These are phyloP conservation scores for Euthynnus affinis DNA, from an alignment of 2,797 vertebrate genomes.

Conservation along the genomic window DNA sequence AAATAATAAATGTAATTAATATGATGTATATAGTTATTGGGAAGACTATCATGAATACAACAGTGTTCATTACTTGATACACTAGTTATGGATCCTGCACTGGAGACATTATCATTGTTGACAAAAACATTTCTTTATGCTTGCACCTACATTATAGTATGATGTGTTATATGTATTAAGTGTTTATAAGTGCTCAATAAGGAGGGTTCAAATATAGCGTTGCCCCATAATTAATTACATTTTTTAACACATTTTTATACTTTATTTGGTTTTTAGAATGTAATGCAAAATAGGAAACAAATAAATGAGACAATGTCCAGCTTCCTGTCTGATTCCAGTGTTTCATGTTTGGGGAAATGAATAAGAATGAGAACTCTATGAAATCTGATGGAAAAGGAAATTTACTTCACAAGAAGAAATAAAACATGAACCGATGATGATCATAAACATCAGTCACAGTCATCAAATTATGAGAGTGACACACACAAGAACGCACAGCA, in stretches of 20 bases:
- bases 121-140: too few species aligned
- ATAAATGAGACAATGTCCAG: background rate
- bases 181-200: background rate
- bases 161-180: background rate
- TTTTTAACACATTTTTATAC: background rate
- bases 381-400: background rate
- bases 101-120: too few species aligned
- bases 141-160: background rate
- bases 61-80: too few species aligned
- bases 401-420: background rate
- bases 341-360: background rate
- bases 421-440: background rate
- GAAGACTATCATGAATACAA: too few species aligned
- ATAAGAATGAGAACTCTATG: background rate
- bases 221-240: background rate
- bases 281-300: background rate
- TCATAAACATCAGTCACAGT: background rate
- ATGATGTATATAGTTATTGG: too few species aligned
- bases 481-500: slow-evolving; percentile 13
- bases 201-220: background rate
- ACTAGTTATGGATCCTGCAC: too few species aligned
- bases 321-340: background rate
- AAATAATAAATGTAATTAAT: too few species aligned
- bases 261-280: background rate
- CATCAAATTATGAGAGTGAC: slow-evolving; percentile 4